These are phyloP conservation scores for Drosophila greeni DNA, from an alignment of 2,888 invertebrate genomes.

Conservation along the genomic window DNA sequence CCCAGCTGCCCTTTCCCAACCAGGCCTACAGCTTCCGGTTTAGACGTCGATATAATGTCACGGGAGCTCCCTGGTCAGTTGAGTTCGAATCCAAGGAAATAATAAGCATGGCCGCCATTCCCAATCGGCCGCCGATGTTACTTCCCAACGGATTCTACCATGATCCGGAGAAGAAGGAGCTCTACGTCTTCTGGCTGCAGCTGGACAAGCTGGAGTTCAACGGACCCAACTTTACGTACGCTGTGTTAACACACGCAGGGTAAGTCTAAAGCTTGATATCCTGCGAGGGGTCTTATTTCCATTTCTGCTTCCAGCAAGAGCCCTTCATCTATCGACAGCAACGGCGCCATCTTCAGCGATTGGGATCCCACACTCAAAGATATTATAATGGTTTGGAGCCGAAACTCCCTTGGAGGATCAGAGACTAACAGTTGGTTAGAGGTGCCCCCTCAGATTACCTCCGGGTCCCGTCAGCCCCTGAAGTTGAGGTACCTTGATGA, in stretches of 20 bases:
- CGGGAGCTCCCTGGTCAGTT: neutral
- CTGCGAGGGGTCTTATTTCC: fast-evolving
- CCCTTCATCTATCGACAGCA: neutral
- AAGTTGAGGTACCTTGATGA: neutral
- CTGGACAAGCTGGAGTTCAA: constrained; percentile 7
- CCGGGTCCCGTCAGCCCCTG: neutral
- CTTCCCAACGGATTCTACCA: constrained; percentile 6
- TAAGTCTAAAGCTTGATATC: neutral
- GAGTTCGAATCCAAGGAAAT: neutral
- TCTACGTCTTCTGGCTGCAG: constrained; percentile 6
- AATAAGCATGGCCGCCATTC: neutral
- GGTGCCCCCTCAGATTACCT: neutral
- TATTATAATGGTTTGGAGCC: constrained; percentile 3
- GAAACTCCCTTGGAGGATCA: neutral
- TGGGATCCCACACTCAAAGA: neutral
- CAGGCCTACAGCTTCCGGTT: neutral
- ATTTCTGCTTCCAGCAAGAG: neutral
- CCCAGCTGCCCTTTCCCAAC: neutral
- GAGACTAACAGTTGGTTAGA: neutral
- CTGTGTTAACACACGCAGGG: neutral
- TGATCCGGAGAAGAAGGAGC: neutral
- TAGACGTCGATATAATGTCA: neutral
- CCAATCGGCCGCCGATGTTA: neutral
- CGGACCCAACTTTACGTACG: constrained; percentile 8
- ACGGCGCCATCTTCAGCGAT: neutral